These are phyloP conservation scores for Melipona beecheii DNA, from an alignment of 2,888 invertebrate genomes.

Conservation along the genomic window DNA sequence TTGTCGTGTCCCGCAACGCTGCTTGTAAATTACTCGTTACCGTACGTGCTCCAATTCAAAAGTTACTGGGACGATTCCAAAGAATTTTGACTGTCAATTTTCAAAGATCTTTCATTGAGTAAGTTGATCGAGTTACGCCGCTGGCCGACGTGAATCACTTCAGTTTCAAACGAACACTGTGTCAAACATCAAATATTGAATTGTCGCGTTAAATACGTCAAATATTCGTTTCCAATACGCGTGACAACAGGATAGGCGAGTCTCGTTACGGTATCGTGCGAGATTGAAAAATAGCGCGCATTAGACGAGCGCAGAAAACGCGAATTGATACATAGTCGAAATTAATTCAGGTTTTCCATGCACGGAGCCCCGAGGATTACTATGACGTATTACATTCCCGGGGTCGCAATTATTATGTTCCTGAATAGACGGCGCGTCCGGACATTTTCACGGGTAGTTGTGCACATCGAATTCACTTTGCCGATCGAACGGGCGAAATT, in stretches of 20 bases:
- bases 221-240: too few relatives aligned
- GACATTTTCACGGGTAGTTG: slow-evolving; percentile 45
- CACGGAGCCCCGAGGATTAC: slow-evolving; percentile 21
- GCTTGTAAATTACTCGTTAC: background rate
- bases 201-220: too few relatives aligned
- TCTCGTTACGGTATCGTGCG: background rate
- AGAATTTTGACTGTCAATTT: too few relatives aligned
- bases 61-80: background rate
- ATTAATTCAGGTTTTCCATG: slow-evolving; percentile 17
- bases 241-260: background rate
- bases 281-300: background rate
- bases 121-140: background rate
- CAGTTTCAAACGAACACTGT: too few relatives aligned
- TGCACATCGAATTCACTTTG: slow-evolving; percentile 67
- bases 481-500: slow-evolving; percentile 56
- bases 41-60: background rate
- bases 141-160: too few relatives aligned
- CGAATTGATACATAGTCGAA: slow-evolving; percentile 2
- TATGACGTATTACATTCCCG: slow-evolving; percentile 38
- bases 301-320: slow-evolving; percentile 4
- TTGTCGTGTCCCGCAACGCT: too few relatives aligned
- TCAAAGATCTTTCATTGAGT: background rate
- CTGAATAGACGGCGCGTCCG: slow-evolving; percentile 28
- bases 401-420: slow-evolving; percentile 42
- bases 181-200: too few relatives aligned